A percentile compares a stretch with the other conserved stretches of the same genome.
These are phyloP conservation scores for Agapetus fuscipes DNA, from an alignment of 2,888 invertebrate species.

Conservation along the genomic window DNA sequence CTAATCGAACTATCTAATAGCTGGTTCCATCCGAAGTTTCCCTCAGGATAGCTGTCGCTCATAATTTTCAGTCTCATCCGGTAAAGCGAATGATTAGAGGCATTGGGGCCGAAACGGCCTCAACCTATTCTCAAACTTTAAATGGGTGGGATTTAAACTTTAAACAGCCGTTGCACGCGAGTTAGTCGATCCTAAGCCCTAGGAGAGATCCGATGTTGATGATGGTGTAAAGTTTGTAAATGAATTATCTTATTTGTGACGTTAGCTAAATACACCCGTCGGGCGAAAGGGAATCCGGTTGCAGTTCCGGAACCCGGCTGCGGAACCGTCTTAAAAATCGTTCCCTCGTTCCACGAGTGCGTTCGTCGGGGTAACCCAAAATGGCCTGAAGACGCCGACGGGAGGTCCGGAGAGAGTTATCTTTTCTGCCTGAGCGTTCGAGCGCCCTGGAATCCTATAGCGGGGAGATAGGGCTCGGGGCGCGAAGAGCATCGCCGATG, in stretches of 20 bases:
- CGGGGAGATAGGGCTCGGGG: slow-evolving; percentile 43
- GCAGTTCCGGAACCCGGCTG: slow-evolving; percentile 50
- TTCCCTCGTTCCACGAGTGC: slow-evolving; percentile 33
- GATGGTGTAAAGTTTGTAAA: slow-evolving; percentile 29
- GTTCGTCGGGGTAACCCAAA: slow-evolving; percentile 41
- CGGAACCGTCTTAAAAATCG: slow-evolving; percentile 41
- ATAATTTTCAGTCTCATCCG: slow-evolving; percentile 57
- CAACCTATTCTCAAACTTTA: slow-evolving; percentile 71
- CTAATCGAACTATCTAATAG: slow-evolving; percentile 71
- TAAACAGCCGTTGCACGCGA: slow-evolving; percentile 50
- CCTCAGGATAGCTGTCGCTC: slow-evolving; percentile 61
- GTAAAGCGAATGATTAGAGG: slow-evolving; percentile 71
- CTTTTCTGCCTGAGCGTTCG: slow-evolving; percentile 44
- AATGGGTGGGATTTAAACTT: slow-evolving; percentile 61
- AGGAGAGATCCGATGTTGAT: slow-evolving; percentile 41
- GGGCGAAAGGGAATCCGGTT: slow-evolving; percentile 49
- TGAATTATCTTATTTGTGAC: slow-evolving; percentile 9
- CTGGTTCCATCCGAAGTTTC: slow-evolving; percentile 70
- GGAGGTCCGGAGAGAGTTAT: slow-evolving; percentile 43
- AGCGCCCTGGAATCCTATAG: slow-evolving; percentile 40
- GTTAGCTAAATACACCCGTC: slow-evolving; percentile 30
- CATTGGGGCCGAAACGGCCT: slow-evolving; percentile 58
- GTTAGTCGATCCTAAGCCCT: slow-evolving; percentile 47
- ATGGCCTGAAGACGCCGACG: slow-evolving; percentile 48
- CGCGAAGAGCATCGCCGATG: slow-evolving; percentile 36